Conservation (phyloP, 2,797 vertebrate species). For the Propithecus deckenii region DNA sequence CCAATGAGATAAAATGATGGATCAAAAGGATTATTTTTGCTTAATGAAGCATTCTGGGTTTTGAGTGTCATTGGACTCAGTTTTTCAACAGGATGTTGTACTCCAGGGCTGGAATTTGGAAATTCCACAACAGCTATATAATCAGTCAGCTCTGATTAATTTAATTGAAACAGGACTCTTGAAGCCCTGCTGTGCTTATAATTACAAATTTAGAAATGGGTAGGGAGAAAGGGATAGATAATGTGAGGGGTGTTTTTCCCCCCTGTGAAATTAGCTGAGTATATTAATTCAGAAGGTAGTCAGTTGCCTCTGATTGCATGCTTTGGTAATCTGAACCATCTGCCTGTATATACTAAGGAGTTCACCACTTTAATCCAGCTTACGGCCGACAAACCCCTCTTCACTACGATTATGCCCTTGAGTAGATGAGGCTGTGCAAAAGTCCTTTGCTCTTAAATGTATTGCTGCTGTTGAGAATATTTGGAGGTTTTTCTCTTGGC, state of each 20-base stretch:
- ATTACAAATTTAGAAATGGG: slow-evolving; percentile 30
- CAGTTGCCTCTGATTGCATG: slow-evolving; percentile 79
- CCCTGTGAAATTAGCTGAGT: slow-evolving; percentile 82
- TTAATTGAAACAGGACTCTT: background rate
- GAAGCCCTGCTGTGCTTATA: background rate
- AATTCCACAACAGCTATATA: background rate
- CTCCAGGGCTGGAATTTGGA: background rate
- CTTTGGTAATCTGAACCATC: slow-evolving; percentile 92
- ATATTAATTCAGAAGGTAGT: slow-evolving; percentile 85
- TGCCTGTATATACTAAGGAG: slow-evolving; percentile 90
- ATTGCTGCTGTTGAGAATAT: background rate
- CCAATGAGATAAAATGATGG: slow-evolving; percentile 44
- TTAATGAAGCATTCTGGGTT: slow-evolving; percentile 61
- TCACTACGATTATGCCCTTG: slow-evolving; percentile 89
- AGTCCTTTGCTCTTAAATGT: slow-evolving; percentile 60
- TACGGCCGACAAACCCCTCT: slow-evolving; percentile 89
- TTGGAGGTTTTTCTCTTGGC: background rate
- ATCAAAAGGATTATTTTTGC: slow-evolving; percentile 58
- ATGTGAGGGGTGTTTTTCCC: background rate
- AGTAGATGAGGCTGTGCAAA: slow-evolving; percentile 84
- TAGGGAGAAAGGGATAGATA: slow-evolving; percentile 22
- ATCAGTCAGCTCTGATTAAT: slow-evolving; percentile 40
- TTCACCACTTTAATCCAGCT: slow-evolving; percentile 96
- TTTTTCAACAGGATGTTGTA: slow-evolving; percentile 36
- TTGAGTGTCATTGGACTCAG: slow-evolving; percentile 13